Evolutionary conservation across 2,888 invertebrate species (phyloP), one percentile per base, ranked within the genome.

Genomic region (Leptinotarsa juncta): DNA sequence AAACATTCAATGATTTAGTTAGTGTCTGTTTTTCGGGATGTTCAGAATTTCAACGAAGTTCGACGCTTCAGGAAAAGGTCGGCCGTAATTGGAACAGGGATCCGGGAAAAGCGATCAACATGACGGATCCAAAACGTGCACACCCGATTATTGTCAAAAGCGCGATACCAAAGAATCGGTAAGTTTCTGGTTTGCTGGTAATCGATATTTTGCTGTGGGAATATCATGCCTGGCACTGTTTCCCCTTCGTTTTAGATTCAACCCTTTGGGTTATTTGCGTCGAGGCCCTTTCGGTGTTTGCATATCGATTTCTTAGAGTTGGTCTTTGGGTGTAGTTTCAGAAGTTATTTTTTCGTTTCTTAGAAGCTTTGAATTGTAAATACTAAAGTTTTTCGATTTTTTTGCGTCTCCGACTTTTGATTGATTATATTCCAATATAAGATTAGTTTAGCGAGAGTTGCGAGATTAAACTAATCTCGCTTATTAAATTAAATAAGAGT

Each of bases 101-200:
- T 42, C 7, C 42, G 0, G 3, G 12, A 42, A 7, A 42, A 42
- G 57, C 49, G 15, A 72, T 48, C 42, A 72, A 53, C 26, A 77
- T 77, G 78, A 65, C 73, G 60, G 65, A 53, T 71, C 65, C 18
- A 72, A 79, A 79, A 75, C 77, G 75, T 74, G 74, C 74, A 50
- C 68, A 78, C 26, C 79, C 78, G 5, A 81, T 83, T 48, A 68
- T 71, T 70, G 82, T 84, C 26, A 77, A 82, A 51, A 84, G 84
- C 74, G 81, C 75, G 15, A 79, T 84, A 57, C 84, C 84, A 12
- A 83, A 81, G 81, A 73, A 81, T 71, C 78, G 83, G 83, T 83
- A 73, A 80, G 80, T 77, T 62, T 62, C 7, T 62, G 7, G 4
- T 62, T 32, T 32, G 18, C 10, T 62, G 5, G 12, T 14, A 57